Evolutionary conservation across 2,113 vertebrate genomes (phyloP), one percentile per base, ranked within the genome.

Genomic region (Pelobates fuscus): DNA sequence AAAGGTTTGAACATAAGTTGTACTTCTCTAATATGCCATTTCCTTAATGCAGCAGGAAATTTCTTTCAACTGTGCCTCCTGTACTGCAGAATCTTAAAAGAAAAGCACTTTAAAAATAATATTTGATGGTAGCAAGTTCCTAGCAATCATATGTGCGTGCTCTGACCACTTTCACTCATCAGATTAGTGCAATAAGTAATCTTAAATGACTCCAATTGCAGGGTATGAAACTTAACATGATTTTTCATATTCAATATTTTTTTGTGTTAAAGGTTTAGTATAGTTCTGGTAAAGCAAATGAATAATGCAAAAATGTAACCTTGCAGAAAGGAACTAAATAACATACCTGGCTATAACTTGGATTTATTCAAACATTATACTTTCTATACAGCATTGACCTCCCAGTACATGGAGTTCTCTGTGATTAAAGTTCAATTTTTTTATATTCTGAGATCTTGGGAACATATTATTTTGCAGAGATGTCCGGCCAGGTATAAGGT

Each of bases 311-410:
- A 37, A 17, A 10, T 17, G 27, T 15, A 26, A 54, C 21, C 54
- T 70, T 20, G 18, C 8, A 26, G 32, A 55, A 23, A 59, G 21
- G 8, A 14, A 60, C 26, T 8, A 70, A 43, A 41, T 23, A 25
- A 12, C 23, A 27, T 44, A 15, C 1, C 15, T 46, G 21, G 54
- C 30, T 44, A 18, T 69, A 67, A 54, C 46, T 21, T 29, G 37
- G 57, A 15, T 70, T 60, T 70, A 23, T 27, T 70, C 57, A 46
- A 23, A 8, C 29, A 60, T 60, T 27, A 71, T 24, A 23, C 46
- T 30, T 71, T 49, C 25, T n/a, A 61, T 15, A 71, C 57, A 29
- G 43, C 18, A 11, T 11, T 49, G 25, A 29, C 57, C 25, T 46
- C 68, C 24, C 10, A n/a, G 17, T 23, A 27, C 41, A 59, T 2